Conservation (phyloP, 2,888 invertebrate genomes). For the Rotaria socialis region DNA sequence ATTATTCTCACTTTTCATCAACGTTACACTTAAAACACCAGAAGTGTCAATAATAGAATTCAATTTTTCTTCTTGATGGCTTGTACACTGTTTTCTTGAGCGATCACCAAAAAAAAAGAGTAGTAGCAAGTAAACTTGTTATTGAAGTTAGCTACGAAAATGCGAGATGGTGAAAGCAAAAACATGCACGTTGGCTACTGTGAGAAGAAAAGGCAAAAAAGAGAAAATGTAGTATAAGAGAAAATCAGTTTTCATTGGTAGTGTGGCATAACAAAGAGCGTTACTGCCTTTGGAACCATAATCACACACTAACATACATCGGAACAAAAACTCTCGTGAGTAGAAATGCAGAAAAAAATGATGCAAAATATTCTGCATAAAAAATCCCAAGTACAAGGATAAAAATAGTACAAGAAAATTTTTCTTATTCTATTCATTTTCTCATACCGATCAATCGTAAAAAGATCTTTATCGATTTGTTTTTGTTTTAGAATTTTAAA, state of each 20-base stretch:
- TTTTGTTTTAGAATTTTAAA: not conserved
- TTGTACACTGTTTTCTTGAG: not conserved
- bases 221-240: not conserved
- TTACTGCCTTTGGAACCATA: not conserved
- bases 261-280: not conserved
- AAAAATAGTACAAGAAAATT: not conserved
- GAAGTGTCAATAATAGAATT: too few relatives aligned
- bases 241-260: not conserved
- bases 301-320: not conserved
- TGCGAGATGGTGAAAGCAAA: not conserved
- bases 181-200: not conserved
- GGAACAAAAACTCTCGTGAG: not conserved
- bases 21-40: too few relatives aligned
- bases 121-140: not conserved
- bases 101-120: not conserved
- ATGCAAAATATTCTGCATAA: not conserved
- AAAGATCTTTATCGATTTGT: not conserved
- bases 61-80: too few relatives aligned
- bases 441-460: not conserved
- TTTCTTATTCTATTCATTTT: not conserved
- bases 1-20: too few relatives aligned
- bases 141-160: not conserved
- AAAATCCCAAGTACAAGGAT: not conserved
- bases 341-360: not conserved
- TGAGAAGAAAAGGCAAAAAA: not conserved